These are phyloP conservation scores for Meandrina meandrites DNA, from an alignment of 92 coral and sea anemone species.

Conservation along the genomic window DNA sequence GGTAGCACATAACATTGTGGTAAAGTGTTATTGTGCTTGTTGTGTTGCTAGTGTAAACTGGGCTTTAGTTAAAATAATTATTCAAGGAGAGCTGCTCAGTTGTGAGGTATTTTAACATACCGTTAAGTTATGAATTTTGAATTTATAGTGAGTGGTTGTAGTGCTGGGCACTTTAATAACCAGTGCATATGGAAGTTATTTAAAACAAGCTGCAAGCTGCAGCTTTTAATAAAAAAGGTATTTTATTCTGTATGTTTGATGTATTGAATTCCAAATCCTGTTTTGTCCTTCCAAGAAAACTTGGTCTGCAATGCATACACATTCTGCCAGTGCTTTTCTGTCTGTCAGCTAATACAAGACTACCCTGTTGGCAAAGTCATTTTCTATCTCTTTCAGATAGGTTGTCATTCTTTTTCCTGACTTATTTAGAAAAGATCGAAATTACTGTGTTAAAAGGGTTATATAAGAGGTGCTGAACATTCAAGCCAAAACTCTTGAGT, in stretches of 20 bases:
- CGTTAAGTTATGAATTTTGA: background rate
- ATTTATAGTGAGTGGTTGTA: slow-evolving; percentile 4
- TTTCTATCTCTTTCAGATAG: too few species aligned
- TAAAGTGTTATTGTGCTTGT: background rate
- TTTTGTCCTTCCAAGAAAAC: background rate
- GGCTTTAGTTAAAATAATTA: background rate
- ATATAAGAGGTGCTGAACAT: too few species aligned
- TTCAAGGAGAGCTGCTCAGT: background rate
- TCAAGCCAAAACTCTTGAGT: too few species aligned
- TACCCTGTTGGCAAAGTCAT: background rate
- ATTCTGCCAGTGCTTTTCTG: background rate
- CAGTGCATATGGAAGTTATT: background rate
- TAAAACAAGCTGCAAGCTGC: slow-evolving; percentile 11
- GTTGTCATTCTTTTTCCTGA: too few species aligned
- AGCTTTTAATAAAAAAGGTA: slow-evolving; percentile 20
- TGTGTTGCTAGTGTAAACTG: background rate
- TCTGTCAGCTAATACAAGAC: background rate
- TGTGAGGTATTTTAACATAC: background rate
- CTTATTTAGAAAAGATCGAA: too few species aligned
- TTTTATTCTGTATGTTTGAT: background rate
- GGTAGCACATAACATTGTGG: background rate
- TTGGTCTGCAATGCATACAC: background rate
- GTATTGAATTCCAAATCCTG: background rate
- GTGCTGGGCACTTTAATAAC: slow-evolving; percentile 27
- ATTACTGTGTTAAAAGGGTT: too few species aligned